Evolutionary conservation across 1,140 invertebrate species (phyloP).

Genomic region (Galleria mellonella): DNA sequence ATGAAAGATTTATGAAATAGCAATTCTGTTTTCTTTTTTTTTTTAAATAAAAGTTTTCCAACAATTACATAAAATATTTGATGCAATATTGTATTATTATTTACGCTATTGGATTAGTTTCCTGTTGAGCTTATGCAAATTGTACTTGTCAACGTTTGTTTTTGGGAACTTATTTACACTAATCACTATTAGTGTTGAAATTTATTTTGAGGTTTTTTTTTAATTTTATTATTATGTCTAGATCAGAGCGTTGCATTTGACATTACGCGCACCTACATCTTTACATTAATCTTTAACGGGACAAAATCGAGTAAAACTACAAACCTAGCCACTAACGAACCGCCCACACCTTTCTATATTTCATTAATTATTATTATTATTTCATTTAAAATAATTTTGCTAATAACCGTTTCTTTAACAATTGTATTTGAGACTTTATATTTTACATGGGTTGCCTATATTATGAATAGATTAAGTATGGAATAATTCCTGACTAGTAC

Average conservation of each 20-base stretch:
- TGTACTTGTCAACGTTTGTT: no score
- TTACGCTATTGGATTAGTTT: no score
- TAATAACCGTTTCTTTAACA: conserved; percentile 17
- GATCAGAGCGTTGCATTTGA: conserved; percentile 3
- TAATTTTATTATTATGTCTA: not conserved
- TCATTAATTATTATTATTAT: conserved; percentile 10
- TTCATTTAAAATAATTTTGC: conserved; percentile 15
- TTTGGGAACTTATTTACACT: no score
- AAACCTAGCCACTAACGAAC: conserved; percentile 12
- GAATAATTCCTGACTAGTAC: conserved; percentile 13
- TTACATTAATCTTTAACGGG: conserved; percentile 6
- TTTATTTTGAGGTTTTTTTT: no score
- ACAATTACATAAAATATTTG: no score
- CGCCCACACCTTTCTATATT: conserved; percentile 10
- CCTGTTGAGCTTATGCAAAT: no score
- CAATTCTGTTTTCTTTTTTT: no score
- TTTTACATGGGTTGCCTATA: conserved; percentile 10
- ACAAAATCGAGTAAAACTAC: conserved; percentile 14
- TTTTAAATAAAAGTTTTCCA: no score
- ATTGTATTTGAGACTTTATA: conserved; percentile 10
- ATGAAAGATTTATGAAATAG: no score
- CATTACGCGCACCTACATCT: conserved; percentile 4
- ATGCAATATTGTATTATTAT: no score
- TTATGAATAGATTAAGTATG: conserved; percentile 6
- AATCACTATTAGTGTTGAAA: no score